phyloP scores from a whole-genome alignment of 2,113 vertebrate genomes.

The Hystrix brachyura region DNA sequence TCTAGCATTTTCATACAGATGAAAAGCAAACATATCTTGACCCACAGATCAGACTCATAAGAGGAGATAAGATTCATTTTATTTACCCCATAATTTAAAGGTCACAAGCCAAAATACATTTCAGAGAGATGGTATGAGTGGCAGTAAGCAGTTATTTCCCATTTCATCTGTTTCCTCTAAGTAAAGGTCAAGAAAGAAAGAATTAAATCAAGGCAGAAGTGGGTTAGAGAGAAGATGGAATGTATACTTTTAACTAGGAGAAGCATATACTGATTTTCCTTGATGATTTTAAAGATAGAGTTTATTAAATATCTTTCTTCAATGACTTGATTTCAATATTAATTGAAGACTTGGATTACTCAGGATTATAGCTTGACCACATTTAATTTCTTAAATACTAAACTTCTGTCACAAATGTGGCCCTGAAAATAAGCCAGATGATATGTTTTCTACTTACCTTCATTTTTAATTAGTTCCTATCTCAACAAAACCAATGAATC shows the following conservation, averaged over 20 bases:
- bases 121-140: slow-evolving; percentile 53
- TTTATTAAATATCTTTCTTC: background rate
- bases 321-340: slow-evolving; percentile 51
- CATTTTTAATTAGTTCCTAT: slow-evolving; percentile 9
- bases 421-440: slow-evolving; percentile 8
- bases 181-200: slow-evolving; percentile 68
- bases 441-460: background rate
- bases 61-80: slow-evolving; percentile 65
- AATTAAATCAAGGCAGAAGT: slow-evolving; percentile 60
- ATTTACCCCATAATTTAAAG: slow-evolving; percentile 78
- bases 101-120: slow-evolving; percentile 75
- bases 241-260: background rate
- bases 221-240: slow-evolving; percentile 9
- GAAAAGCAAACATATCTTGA: slow-evolving; percentile 72
- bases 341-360: background rate
- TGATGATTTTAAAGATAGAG: slow-evolving; percentile 5
- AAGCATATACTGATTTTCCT: background rate
- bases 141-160: slow-evolving; percentile 65
- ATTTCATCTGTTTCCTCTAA: slow-evolving; percentile 59
- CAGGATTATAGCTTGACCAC: background rate
- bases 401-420: background rate
- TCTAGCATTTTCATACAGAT: slow-evolving; percentile 76
- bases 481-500: background rate
- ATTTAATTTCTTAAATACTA: slow-evolving; percentile 44
- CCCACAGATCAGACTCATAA: slow-evolving; percentile 61